Evolutionary conservation across 2,888 invertebrate species (phyloP).

Genomic region (Saturnia pavonia): DNA sequence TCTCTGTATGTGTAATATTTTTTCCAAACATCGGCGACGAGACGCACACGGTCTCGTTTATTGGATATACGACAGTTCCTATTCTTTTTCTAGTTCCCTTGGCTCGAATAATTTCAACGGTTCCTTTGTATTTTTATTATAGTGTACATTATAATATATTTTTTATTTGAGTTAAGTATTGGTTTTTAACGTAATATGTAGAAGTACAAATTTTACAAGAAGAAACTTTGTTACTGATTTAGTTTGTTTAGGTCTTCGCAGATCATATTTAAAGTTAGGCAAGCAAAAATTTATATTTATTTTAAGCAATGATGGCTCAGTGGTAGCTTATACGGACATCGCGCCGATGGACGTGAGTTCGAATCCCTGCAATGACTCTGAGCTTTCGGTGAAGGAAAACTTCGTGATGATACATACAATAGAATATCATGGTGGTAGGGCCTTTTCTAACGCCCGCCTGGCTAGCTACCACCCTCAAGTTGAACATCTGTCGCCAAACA

Average conservation of each 20-base stretch:
- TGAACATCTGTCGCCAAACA: too few relatives aligned
- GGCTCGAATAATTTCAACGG: conserved; percentile 28
- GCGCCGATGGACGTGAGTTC: too few relatives aligned
- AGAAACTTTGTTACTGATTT: background rate
- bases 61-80: conserved; percentile 34
- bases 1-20: conserved; percentile 40
- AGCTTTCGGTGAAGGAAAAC: too few relatives aligned
- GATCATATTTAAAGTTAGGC: background rate
- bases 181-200: background rate
- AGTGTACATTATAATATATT: conserved; percentile 28
- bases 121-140: too few relatives aligned
- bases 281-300: background rate
- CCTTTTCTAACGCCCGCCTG: too few relatives aligned
- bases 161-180: conserved; percentile 20
- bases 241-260: background rate
- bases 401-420: too few relatives aligned
- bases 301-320: background rate
- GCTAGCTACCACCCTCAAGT: too few relatives aligned
- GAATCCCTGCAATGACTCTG: too few relatives aligned
- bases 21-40: conserved; percentile 37
- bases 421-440: too few relatives aligned
- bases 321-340: too few relatives aligned
- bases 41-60: conserved; percentile 39
- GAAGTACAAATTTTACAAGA: background rate
- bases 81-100: conserved; percentile 27